Evolutionary conservation across 2,888 invertebrate species (phyloP).

Genomic region (Furcula furcula): DNA sequence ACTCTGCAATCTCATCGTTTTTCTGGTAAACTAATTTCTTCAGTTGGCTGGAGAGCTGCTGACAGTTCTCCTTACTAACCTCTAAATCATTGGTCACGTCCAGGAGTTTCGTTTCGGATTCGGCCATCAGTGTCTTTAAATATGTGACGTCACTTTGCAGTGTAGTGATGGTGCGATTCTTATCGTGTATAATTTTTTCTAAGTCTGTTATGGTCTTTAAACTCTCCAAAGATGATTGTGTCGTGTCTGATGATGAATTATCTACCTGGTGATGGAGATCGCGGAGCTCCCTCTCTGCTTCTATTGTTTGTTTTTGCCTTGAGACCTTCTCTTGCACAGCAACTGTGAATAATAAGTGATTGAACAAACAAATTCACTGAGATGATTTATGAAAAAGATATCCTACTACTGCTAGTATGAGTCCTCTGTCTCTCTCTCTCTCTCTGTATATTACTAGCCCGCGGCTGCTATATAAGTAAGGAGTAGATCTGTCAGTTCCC

Average conservation of each 20-base stretch:
- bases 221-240: slow-evolving; percentile 63
- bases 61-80: slow-evolving; percentile 57
- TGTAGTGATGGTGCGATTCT: slow-evolving; percentile 64
- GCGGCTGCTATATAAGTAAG: too few species aligned
- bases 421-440: too few species aligned
- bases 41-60: slow-evolving; percentile 62
- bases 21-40: slow-evolving; percentile 69
- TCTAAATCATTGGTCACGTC: slow-evolving; percentile 66
- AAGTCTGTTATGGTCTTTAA: slow-evolving; percentile 67
- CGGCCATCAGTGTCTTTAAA: slow-evolving; percentile 62
- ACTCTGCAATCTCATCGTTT: slow-evolving; percentile 69
- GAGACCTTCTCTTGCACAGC: slow-evolving; percentile 45
- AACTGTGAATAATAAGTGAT: slow-evolving; percentile 42
- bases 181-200: slow-evolving; percentile 68
- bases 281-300: slow-evolving; percentile 38
- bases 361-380: too few species aligned
- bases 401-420: too few species aligned
- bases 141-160: slow-evolving; percentile 64
- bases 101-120: slow-evolving; percentile 65
- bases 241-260: slow-evolving; percentile 60
- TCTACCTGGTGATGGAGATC: slow-evolving; percentile 64
- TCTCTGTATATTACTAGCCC: too few species aligned
- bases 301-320: slow-evolving; percentile 37
- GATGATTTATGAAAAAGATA: too few species aligned
- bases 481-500: too few species aligned